Percentiles rank a stretch among this genome's conserved stretches.
These are phyloP conservation scores for Eufriesea mexicana DNA, from an alignment of 1,140 invertebrate genomes.

Conservation along the genomic window DNA sequence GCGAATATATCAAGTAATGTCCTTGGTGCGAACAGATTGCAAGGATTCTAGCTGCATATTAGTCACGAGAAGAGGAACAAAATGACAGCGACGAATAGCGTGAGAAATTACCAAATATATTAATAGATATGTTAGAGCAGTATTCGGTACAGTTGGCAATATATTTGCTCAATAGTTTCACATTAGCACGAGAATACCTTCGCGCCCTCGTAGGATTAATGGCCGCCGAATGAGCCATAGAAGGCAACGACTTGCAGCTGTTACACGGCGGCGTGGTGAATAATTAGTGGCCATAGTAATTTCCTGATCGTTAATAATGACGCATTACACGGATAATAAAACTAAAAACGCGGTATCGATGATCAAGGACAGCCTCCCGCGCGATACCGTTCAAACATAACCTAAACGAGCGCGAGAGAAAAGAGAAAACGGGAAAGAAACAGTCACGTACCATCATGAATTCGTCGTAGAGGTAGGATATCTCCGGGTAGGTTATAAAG, in stretches of 20 bases:
- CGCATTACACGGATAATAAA: constrained; percentile 52
- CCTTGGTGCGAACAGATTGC: background rate
- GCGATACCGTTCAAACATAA: too few species aligned
- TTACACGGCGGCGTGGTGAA: constrained; percentile 57
- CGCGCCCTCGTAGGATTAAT: constrained; percentile 61
- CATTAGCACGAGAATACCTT: constrained; percentile 55
- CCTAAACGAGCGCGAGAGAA: background rate
- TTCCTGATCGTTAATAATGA: constrained; percentile 66
- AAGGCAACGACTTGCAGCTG: constrained; percentile 68
- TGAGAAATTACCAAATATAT: constrained; percentile 38
- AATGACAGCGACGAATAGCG: constrained; percentile 13
- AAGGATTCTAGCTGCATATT: background rate
- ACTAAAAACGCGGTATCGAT: background rate
- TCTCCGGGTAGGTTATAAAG: constrained; percentile 76
- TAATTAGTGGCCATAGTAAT: constrained; percentile 66
- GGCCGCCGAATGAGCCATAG: constrained; percentile 65
- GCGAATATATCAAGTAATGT: background rate
- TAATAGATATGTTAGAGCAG: constrained; percentile 30
- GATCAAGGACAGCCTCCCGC: too few species aligned
- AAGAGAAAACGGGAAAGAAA: background rate
- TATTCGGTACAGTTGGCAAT: constrained; percentile 47
- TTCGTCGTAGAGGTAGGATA: constrained; percentile 78
- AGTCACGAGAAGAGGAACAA: background rate
- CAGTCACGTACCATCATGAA: constrained; percentile 69
- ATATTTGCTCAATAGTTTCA: constrained; percentile 60